Evolutionary conservation across 2,888 invertebrate genomes (phyloP).

Genomic region (Steinernema carpocapsae): DNA sequence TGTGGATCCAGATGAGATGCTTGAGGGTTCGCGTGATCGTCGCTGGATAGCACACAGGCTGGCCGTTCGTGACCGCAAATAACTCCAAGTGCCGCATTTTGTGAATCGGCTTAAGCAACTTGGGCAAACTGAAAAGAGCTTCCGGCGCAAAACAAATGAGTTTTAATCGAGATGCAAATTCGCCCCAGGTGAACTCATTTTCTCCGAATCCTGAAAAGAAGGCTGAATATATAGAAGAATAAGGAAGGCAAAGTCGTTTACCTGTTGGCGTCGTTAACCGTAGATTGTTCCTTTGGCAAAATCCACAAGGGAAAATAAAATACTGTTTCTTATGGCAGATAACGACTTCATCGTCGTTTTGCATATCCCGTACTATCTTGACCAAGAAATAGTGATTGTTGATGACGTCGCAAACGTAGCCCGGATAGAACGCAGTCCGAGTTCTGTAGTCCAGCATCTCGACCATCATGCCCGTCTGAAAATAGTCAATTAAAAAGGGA

Average conservation of each 20-base stretch:
- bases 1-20: constrained; percentile 41
- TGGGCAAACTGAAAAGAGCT: constrained; percentile 35
- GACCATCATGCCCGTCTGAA: constrained; percentile 38
- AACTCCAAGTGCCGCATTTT: constrained; percentile 39
- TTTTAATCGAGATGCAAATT: constrained; percentile 9
- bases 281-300: constrained; percentile 35
- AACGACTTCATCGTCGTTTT: neutral
- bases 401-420: constrained; percentile 38
- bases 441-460: constrained; percentile 42
- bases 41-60: constrained; percentile 31
- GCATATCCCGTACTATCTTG: constrained; percentile 3
- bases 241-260: neutral
- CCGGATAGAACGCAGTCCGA: constrained; percentile 39
- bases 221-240: neutral
- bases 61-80: neutral
- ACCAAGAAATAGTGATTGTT: constrained; percentile 41
- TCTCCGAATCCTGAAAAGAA: constrained; percentile 28
- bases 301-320: constrained; percentile 35
- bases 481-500: neutral
- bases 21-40: constrained; percentile 43
- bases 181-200: constrained; percentile 24
- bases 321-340: neutral
- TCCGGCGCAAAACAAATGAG: constrained; percentile 40
- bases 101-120: constrained; percentile 40
- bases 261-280: constrained; percentile 32